Evolutionary conservation across 2,888 invertebrate species (phyloP), one percentile per base, ranked within the genome.

Genomic region (Cotesia congregata): DNA sequence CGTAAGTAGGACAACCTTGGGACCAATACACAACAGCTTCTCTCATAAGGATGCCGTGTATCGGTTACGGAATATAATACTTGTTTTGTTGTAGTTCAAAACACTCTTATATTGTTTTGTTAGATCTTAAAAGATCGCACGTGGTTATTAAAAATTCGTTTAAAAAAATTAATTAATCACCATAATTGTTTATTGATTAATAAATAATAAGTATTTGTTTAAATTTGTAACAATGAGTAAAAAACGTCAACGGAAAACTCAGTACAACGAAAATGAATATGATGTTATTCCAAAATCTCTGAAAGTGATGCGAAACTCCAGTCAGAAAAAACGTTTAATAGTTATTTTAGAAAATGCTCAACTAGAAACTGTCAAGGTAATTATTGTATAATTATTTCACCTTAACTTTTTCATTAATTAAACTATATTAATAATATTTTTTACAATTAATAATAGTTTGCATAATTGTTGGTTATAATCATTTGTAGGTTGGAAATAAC

Each of bases 281-380:
- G 95, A 96, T 90, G 93, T 95, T 9, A 90, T 93, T 76, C 95
- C 95, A 0, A 94, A 93, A 86, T 95, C 96, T 90, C 91, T 95
- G 79, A 93, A 94, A 64, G 92, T 94, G n/a, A 91, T 93, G 15
- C 96, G 96, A 82, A 91, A 95, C 68, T 93, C 94, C 84, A 94
- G 96, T 83, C 94, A 95, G 90, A 96, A 97, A 84, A 97, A 98
- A 89, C 94, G 98, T 71, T 91, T 99, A 20, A 96, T 99, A 81
- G 93, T 99, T 62, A 93, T 99, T 77, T 90, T 99, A 74, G 98
- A 98, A 91, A 94, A 95, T 77, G 98, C 99, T 3, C 98, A 98
- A 86, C 90, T 99, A 73, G 99, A 99, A 91, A 96, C 97, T 65
- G 97, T 98, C 0, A 99, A 98, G 92, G 98, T 98, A 68, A 75